Evolutionary conservation across 2,888 invertebrate genomes (phyloP).

Genomic region (Leptogaster cylindrica): DNA sequence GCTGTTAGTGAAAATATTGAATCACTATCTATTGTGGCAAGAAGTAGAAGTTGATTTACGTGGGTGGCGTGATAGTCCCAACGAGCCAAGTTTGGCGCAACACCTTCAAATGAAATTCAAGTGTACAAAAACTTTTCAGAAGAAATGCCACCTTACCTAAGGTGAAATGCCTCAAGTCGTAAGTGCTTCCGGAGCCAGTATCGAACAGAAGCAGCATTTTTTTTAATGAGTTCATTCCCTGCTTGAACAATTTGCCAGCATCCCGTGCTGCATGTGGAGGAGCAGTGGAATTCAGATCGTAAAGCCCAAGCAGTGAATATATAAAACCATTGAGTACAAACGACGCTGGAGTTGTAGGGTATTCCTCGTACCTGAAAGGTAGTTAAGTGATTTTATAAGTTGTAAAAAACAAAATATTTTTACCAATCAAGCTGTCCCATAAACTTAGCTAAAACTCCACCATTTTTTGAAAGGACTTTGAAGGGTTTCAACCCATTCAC

Average conservation of each 20-base stretch:
- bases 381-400: not conserved
- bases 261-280: conserved; percentile 73
- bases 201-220: conserved; percentile 89
- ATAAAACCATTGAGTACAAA: conserved; percentile 99
- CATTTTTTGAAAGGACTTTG: conserved; percentile 72
- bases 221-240: conserved; percentile 87
- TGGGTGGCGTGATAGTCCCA: conserved; percentile 99
- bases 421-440: conserved; percentile 88
- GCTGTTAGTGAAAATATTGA: conserved; percentile 83
- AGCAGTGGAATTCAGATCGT: conserved; percentile 87
- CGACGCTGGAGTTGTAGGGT: conserved; percentile 92
- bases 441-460: conserved; percentile 86
- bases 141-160: conserved; percentile 68
- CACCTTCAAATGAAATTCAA: conserved; percentile 54
- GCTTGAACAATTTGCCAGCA: conserved; percentile 78
- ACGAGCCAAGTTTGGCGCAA: conserved; percentile 91
- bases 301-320: conserved; percentile 93
- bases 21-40: conserved; percentile 85
- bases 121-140: not conserved
- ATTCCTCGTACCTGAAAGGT: conserved; percentile 87
- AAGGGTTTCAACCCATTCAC: conserved; percentile 80
- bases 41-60: conserved; percentile 89
- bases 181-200: conserved; percentile 93
- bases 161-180: conserved; percentile 94
- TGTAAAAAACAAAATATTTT: conserved; percentile 52